Conservation (phyloP, 2,797 vertebrate species). For the Margarornis squamiger region DNA sequence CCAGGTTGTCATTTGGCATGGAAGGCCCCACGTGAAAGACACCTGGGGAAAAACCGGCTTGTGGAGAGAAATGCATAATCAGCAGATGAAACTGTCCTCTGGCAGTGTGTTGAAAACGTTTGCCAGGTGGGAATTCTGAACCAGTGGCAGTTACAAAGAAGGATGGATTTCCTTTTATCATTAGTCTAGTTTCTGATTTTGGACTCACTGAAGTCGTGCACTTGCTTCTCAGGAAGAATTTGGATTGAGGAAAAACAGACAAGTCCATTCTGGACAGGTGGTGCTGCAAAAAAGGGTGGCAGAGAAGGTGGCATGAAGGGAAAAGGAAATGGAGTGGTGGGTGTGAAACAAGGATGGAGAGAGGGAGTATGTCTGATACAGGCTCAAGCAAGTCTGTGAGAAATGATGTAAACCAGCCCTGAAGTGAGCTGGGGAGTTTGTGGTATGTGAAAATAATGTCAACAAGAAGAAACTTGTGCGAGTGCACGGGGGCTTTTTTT, state of each 20-base stretch:
- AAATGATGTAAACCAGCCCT: background rate
- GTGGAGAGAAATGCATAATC: background rate
- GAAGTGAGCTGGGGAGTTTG: background rate
- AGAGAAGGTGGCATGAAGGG: background rate
- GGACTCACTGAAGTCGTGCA: rapidly evolving
- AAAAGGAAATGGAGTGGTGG: background rate
- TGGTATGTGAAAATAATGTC: rapidly evolving
- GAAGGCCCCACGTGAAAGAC: background rate
- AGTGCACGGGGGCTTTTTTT: background rate
- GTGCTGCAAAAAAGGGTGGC: background rate
- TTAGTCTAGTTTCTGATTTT: background rate
- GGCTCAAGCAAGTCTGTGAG: background rate
- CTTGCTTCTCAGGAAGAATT: background rate
- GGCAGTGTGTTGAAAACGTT: background rate
- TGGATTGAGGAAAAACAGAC: background rate
- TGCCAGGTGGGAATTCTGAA: background rate
- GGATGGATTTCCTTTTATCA: background rate
- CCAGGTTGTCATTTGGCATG: background rate
- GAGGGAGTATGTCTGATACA: background rate
- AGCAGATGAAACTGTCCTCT: background rate
- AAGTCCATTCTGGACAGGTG: background rate
- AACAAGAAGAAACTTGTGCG: background rate
- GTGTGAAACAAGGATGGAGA: background rate
- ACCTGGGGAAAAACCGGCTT: background rate
- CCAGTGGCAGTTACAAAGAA: background rate